phyloP scores from a whole-genome alignment of 2,888 invertebrate species.

The Cantharis rufa region DNA sequence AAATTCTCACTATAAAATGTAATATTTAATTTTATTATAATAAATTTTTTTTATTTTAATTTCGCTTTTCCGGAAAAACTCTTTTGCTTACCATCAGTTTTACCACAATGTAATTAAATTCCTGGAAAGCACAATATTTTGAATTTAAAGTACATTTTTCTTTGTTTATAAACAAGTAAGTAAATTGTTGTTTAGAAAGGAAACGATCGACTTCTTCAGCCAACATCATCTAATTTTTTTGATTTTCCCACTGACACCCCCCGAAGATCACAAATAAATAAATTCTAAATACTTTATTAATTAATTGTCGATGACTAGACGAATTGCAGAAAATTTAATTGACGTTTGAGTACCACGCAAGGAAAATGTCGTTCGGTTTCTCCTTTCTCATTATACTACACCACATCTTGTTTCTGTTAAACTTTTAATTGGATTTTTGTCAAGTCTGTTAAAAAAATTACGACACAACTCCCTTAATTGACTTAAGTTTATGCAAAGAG shows the following conservation, averaged over 20 bases:
- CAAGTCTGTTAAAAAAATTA: background rate
- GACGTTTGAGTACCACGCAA: background rate
- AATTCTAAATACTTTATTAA: too few species aligned
- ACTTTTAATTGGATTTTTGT: background rate
- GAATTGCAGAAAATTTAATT: background rate
- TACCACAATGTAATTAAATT: too few species aligned
- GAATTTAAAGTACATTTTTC: too few species aligned
- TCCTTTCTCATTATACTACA: background rate
- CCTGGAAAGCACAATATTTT: too few species aligned
- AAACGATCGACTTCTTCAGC: too few species aligned
- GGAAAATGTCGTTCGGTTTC: background rate
- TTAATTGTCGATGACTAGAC: too few species aligned
- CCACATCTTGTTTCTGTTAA: background rate
- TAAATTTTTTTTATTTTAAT: background rate
- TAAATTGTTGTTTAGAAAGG: too few species aligned
- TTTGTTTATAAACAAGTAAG: too few species aligned
- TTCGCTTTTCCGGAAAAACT: background rate
- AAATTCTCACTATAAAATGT: background rate
- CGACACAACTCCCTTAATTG: background rate
- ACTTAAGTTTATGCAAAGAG: background rate
- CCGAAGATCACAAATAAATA: too few species aligned
- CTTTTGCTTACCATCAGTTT: too few species aligned
- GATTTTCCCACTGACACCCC: too few species aligned
- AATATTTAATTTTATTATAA: background rate
- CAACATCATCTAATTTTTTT: background rate